These are phyloP conservation scores for Hydropsyche tenuis DNA, from an alignment of 1,140 invertebrate species.

Conservation along the genomic window DNA sequence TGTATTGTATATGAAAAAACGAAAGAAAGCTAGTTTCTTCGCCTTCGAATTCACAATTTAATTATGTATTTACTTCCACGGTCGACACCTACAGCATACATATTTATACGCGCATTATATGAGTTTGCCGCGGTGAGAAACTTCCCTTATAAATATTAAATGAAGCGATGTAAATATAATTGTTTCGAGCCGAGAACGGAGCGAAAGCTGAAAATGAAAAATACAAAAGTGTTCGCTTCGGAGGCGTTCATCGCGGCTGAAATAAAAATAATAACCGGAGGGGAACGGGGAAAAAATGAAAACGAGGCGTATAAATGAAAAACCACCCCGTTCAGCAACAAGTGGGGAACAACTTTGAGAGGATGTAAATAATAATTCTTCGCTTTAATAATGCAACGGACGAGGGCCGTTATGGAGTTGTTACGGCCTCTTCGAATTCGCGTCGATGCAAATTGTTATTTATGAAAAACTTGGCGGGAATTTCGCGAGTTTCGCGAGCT, in stretches of 20 bases:
- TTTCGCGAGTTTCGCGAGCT: too few relatives aligned
- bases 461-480: too few relatives aligned
- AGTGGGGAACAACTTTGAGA: constrained; percentile 18
- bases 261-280: background rate
- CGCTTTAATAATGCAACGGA: background rate
- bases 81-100: too few relatives aligned
- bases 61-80: background rate
- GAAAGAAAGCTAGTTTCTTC: background rate
- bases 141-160: constrained; percentile 23
- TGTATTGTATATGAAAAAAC: too few relatives aligned
- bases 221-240: too few relatives aligned
- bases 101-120: too few relatives aligned
- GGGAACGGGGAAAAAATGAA: background rate
- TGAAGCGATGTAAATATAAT: constrained; percentile 24
- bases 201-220: too few relatives aligned
- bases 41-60: background rate
- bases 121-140: background rate
- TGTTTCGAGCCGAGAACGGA: background rate
- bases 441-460: too few relatives aligned
- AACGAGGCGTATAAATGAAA: too few relatives aligned
- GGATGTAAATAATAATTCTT: constrained; percentile 22
- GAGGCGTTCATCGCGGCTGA: too few relatives aligned
- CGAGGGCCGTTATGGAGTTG: too few relatives aligned
- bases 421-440: too few relatives aligned
- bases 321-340: background rate